These are phyloP conservation scores for Trematocara caparti DNA, from an alignment of 2,797 vertebrate species.

Conservation along the genomic window DNA sequence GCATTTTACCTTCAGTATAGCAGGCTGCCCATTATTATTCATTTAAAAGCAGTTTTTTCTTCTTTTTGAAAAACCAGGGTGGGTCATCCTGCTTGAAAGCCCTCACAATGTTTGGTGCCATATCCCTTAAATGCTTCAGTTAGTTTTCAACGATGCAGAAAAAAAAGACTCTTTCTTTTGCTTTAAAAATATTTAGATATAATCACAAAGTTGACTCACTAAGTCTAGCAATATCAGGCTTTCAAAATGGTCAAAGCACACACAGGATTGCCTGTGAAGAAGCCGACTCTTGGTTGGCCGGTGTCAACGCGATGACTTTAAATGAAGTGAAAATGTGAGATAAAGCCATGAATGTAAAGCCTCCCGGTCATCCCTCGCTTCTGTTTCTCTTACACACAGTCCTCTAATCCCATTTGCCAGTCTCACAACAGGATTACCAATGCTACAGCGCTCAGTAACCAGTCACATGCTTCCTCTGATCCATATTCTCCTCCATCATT, in stretches of 20 bases:
- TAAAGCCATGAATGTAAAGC: conserved; percentile 43
- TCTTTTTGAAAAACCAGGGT: neutral
- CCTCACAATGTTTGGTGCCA: neutral
- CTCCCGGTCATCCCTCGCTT: conserved; percentile 32
- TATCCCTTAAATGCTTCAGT: neutral
- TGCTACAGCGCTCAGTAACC: conserved; percentile 55
- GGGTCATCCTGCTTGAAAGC: conserved; percentile 1
- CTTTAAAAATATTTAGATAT: conserved; percentile 15
- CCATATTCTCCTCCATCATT: conserved; percentile 58
- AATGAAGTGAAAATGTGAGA: conserved; percentile 59
- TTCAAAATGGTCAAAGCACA: neutral
- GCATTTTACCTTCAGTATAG: neutral
- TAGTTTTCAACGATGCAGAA: neutral
- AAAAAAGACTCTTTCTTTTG: neutral
- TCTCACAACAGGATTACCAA: conserved; percentile 76
- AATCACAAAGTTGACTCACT: neutral
- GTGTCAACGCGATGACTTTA: conserved; percentile 28
- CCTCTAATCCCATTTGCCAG: conserved; percentile 77
- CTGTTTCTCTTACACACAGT: conserved; percentile 58
- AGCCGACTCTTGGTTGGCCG: neutral
- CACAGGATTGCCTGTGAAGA: neutral
- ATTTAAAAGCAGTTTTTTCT: neutral
- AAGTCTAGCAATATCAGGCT: neutral
- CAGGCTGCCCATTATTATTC: neutral
- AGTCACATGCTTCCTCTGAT: conserved; percentile 62